Evolutionary conservation across 53 echinoderm and acorn worm genomes (phyloP).

Genomic region (Antedon mediterranea): DNA sequence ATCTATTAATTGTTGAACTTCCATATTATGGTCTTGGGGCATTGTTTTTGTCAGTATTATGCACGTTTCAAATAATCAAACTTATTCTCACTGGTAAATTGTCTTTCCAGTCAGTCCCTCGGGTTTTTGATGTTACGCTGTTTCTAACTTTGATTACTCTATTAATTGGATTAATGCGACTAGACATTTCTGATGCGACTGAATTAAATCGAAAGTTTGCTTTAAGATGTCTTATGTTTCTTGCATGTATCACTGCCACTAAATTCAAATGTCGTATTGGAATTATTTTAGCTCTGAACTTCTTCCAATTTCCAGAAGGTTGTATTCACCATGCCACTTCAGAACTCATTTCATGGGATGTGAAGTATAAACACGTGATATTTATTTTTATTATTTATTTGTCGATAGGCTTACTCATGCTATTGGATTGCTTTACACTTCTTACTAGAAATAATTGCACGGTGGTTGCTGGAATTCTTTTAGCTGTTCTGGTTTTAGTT

Average conservation of each 20-base stretch:
- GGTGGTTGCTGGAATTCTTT: neutral
- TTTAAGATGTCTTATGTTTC: neutral
- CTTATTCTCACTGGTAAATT: no score
- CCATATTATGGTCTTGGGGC: neutral
- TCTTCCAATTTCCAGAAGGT: neutral
- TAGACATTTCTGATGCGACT: neutral
- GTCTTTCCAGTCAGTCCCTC: neutral
- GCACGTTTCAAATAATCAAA: neutral
- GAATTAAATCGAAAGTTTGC: neutral
- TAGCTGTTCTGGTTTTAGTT: neutral
- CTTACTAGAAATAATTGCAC: neutral
- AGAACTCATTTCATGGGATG: no score
- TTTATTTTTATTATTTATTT: neutral
- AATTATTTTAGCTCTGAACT: neutral
- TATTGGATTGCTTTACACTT: neutral
- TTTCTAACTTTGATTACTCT: neutral
- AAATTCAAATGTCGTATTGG: neutral
- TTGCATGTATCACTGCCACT: neutral
- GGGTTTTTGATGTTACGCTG: neutral
- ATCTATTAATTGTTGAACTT: neutral
- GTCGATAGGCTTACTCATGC: neutral
- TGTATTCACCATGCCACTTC: no score
- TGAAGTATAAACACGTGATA: neutral
- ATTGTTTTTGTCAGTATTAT: neutral
- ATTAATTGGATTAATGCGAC: neutral